phyloP scores from a whole-genome alignment of 1,140 invertebrate species.

The Propsilocerus akamusi region DNA sequence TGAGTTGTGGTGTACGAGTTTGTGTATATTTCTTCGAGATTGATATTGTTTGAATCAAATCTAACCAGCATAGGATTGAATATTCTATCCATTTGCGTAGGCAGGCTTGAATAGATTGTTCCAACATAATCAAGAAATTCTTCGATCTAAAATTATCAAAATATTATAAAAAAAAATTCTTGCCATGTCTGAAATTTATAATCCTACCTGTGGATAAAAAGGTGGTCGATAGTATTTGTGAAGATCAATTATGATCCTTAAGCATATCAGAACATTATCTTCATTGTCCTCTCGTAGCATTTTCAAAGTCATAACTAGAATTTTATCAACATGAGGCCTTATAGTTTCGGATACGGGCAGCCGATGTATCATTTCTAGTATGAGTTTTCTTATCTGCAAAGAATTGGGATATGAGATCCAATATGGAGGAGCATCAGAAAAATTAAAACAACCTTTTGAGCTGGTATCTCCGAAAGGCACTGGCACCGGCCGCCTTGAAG shows the following conservation, averaged over 20 bases:
- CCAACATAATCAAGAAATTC: conserved; percentile 83
- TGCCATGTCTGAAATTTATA: conserved; percentile 12
- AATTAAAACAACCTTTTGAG: conserved; percentile 49
- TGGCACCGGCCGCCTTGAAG: conserved; percentile 85
- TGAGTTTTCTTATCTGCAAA: conserved; percentile 59
- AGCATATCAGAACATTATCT: conserved; percentile 87
- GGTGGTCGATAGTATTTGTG: conserved; percentile 87
- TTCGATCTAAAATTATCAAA: conserved; percentile 46
- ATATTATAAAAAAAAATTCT: conserved; percentile 5
- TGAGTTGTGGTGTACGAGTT: conserved; percentile 76
- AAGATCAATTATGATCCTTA: conserved; percentile 91
- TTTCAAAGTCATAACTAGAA: conserved; percentile 78
- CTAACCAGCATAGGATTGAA: conserved; percentile 66
- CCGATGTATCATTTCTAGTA: conserved; percentile 91
- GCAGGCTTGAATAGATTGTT: conserved; percentile 72
- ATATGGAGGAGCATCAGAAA: background rate
- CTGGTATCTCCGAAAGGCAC: conserved; percentile 87
- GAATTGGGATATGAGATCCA: conserved; percentile 5
- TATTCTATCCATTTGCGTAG: conserved; percentile 74
- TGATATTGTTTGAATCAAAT: conserved; percentile 68
- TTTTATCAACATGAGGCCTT: conserved; percentile 67
- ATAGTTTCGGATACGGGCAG: conserved; percentile 80
- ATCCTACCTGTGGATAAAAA: conserved; percentile 67
- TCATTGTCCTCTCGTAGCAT: conserved; percentile 88
- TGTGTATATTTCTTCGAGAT: conserved; percentile 56